phyloP scores from a whole-genome alignment of 2,888 invertebrate species.

The Nyleta sp. region DNA sequence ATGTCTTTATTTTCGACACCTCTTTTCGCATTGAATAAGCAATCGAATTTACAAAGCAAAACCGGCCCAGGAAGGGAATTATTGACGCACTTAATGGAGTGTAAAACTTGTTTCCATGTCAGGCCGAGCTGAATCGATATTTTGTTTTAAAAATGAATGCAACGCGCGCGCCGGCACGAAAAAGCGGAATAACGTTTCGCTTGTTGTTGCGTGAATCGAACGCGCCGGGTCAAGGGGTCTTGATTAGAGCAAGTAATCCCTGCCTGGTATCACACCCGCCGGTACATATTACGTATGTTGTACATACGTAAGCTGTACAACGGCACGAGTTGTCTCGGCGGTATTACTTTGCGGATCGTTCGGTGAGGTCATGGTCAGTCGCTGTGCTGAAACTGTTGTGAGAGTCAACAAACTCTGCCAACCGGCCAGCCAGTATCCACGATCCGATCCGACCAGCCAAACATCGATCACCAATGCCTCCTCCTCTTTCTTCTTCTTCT shows the following conservation, averaged over 20 bases:
- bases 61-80: too few species aligned
- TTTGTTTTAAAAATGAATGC: too few species aligned
- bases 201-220: too few species aligned
- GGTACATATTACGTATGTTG: constrained; percentile 30
- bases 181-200: not conserved
- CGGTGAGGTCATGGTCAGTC: constrained; percentile 82
- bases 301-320: constrained; percentile 63
- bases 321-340: constrained; percentile 68
- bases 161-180: too few species aligned
- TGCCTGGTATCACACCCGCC: constrained; percentile 8
- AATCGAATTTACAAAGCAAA: too few species aligned
- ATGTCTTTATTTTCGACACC: too few species aligned
- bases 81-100: too few species aligned
- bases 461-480: constrained; percentile 65
- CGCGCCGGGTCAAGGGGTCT: constrained; percentile 21
- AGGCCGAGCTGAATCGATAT: too few species aligned
- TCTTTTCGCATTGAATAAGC: too few species aligned
- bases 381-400: constrained; percentile 78
- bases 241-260: constrained; percentile 23
- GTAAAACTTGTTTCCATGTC: too few species aligned
- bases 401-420: constrained; percentile 81
- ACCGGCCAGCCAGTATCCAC: constrained; percentile 65
- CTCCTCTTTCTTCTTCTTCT: constrained; percentile 31
- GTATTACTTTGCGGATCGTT: constrained; percentile 78
- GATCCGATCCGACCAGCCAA: constrained; percentile 64